A percentile compares a stretch with the other conserved stretches of the same genome.
phyloP scores from a whole-genome alignment of 1,140 invertebrate genomes.

The Drosophila micromelanica region DNA sequence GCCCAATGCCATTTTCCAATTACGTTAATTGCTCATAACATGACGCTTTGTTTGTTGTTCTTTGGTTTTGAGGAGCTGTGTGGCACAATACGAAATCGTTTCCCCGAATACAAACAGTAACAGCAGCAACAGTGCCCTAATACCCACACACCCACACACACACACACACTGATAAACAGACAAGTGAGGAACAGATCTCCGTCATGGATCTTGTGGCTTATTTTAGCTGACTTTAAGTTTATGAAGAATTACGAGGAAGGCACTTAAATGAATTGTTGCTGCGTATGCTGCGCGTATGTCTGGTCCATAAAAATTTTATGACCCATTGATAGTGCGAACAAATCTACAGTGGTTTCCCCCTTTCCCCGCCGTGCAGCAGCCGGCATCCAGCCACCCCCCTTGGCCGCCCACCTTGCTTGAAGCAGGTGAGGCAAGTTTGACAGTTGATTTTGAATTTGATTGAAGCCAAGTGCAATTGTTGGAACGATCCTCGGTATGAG shows the following conservation, averaged over 20 bases:
- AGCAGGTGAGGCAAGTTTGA: conserved; percentile 67
- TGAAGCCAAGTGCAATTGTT: conserved; percentile 74
- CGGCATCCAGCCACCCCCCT: background rate
- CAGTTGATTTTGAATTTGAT: conserved; percentile 72
- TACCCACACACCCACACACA: conserved; percentile 5
- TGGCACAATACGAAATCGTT: conserved; percentile 64
- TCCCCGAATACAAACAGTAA: conserved; percentile 57
- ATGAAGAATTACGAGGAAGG: conserved; percentile 74
- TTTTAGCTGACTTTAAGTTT: conserved; percentile 79
- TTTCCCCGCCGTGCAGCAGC: background rate
- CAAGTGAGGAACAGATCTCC: conserved; percentile 34
- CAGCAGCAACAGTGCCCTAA: conserved; percentile 1
- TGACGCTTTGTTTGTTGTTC: conserved; percentile 75
- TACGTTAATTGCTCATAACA: conserved; percentile 80
- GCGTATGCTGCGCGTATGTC: conserved; percentile 53
- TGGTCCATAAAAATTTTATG: conserved; percentile 81
- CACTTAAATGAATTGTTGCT: conserved; percentile 76
- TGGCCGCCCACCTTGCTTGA: conserved; percentile 26
- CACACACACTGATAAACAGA: background rate
- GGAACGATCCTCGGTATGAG: conserved; percentile 35
- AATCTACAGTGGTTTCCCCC: conserved; percentile 39
- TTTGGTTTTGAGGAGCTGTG: conserved; percentile 40
- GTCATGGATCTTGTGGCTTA: conserved; percentile 58
- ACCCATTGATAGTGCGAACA: conserved; percentile 78
- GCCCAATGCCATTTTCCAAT: conserved; percentile 70